Conservation (phyloP, 1,140 invertebrate species). For the Drosophila rufa region DNA sequence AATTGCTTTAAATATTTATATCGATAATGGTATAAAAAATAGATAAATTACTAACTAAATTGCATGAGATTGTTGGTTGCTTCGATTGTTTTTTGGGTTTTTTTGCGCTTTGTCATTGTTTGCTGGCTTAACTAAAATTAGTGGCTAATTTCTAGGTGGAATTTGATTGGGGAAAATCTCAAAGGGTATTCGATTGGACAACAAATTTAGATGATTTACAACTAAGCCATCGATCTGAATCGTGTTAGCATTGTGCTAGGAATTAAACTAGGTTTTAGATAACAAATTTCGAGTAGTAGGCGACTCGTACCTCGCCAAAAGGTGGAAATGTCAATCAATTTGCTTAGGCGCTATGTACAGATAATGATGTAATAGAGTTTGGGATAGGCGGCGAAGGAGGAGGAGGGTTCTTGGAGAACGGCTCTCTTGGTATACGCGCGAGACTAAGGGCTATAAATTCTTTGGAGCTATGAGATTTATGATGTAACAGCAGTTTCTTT, state of each 20-base stretch:
- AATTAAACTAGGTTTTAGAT: constrained; percentile 67
- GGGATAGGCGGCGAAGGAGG: neutral
- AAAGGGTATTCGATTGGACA: constrained; percentile 61
- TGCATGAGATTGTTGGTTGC: constrained; percentile 73
- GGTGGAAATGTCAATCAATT: constrained; percentile 59
- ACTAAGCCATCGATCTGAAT: constrained; percentile 38
- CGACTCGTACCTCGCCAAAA: constrained; percentile 19
- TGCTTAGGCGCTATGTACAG: constrained; percentile 65
- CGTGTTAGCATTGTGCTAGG: constrained; percentile 58
- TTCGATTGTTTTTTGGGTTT: constrained; percentile 30
- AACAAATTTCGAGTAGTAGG: constrained; percentile 70
- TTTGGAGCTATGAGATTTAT: constrained; percentile 79
- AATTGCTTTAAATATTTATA: constrained; percentile 67
- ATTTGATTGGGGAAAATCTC: constrained; percentile 71
- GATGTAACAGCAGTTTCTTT: constrained; percentile 73
- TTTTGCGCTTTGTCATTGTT: constrained; percentile 24
- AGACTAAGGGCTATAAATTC: constrained; percentile 54
- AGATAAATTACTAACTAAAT: constrained; percentile 67
- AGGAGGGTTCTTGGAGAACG: constrained; percentile 66
- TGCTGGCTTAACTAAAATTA: constrained; percentile 31
- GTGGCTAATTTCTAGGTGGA: constrained; percentile 50
- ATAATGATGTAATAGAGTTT: constrained; percentile 20
- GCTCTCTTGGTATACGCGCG: constrained; percentile 51
- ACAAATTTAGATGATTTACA: constrained; percentile 30
- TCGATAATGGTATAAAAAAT: constrained; percentile 37